A percentile compares a stretch with the other conserved stretches of the same genome.
phyloP scores from a whole-genome alignment of 1,140 invertebrate species.

The Calephelis virginiensis region DNA sequence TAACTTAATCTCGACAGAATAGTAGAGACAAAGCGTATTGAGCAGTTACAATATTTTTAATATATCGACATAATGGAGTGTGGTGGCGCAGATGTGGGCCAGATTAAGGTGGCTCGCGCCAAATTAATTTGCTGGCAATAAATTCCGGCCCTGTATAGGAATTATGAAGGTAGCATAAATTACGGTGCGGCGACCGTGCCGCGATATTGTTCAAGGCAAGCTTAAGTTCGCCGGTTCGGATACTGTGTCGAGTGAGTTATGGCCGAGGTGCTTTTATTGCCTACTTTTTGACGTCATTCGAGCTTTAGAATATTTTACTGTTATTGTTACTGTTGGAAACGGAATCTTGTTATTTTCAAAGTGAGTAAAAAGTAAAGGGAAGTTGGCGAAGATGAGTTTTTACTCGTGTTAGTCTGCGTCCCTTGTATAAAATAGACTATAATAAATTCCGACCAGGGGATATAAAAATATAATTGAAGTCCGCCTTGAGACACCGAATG shows the following conservation, averaged over 20 bases:
- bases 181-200: slow-evolving; percentile 30
- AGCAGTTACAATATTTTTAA: slow-evolving; percentile 4
- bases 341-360: no score
- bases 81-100: slow-evolving; percentile 36
- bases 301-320: background rate
- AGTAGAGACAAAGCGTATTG: background rate
- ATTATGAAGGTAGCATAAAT: slow-evolving; percentile 53
- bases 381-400: no score
- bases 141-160: slow-evolving; percentile 42
- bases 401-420: no score
- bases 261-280: slow-evolving; percentile 20
- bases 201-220: slow-evolving; percentile 40
- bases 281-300: slow-evolving; percentile 12
- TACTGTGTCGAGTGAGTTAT: slow-evolving; percentile 29
- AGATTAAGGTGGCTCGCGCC: slow-evolving; percentile 33
- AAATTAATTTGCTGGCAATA: slow-evolving; percentile 50
- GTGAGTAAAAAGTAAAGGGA: no score
- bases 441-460: no score
- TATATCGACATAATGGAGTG: slow-evolving; percentile 1
- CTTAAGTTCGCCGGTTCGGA: slow-evolving; percentile 28
- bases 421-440: no score
- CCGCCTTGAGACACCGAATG: no score
- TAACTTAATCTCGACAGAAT: background rate
- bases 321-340: background rate
- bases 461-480: no score